Percentiles rank a stretch among this genome's conserved stretches.
phyloP scores from a whole-genome alignment of 2,888 invertebrate genomes.

The Physocephala rufipes region DNA sequence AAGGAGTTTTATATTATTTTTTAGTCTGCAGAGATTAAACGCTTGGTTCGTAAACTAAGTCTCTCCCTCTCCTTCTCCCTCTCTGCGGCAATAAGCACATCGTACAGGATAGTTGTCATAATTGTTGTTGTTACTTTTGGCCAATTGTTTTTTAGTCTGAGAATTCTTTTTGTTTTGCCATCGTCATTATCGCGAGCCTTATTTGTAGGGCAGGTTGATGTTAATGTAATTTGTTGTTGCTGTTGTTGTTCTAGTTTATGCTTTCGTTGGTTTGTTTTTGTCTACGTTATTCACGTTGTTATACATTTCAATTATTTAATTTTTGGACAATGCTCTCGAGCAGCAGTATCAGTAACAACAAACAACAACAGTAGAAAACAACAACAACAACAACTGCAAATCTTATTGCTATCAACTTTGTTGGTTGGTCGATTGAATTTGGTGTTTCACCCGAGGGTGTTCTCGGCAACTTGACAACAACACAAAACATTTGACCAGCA shows the following conservation, averaged over 20 bases:
- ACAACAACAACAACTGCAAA: slow-evolving; percentile 9
- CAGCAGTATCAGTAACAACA: neutral
- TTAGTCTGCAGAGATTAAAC: slow-evolving; percentile 9
- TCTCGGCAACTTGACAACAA: neutral
- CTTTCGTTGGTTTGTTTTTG: slow-evolving; percentile 35
- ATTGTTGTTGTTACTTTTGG: slow-evolving; percentile 52
- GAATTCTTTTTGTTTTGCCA: neutral
- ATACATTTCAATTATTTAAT: slow-evolving; percentile 57
- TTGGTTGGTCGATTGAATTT: neutral
- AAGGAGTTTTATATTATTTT: slow-evolving; percentile 15
- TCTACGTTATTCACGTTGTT: slow-evolving; percentile 45
- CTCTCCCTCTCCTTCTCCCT: neutral
- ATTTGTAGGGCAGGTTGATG: too few relatives aligned
- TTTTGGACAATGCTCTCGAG: neutral
- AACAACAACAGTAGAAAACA: slow-evolving; percentile 4
- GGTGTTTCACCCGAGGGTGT: neutral
- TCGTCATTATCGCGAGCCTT: neutral
- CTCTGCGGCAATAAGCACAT: slow-evolving; percentile 58
- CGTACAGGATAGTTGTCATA: slow-evolving; percentile 45
- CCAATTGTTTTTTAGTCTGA: slow-evolving; percentile 40
- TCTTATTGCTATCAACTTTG: neutral
- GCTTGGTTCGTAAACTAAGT: slow-evolving; percentile 34
- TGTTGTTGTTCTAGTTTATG: slow-evolving; percentile 10
- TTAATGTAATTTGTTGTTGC: neutral
- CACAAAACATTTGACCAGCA: slow-evolving; percentile 60